Conservation (phyloP, 2,113 vertebrate genomes). For the Ramphastos sulfuratus region DNA sequence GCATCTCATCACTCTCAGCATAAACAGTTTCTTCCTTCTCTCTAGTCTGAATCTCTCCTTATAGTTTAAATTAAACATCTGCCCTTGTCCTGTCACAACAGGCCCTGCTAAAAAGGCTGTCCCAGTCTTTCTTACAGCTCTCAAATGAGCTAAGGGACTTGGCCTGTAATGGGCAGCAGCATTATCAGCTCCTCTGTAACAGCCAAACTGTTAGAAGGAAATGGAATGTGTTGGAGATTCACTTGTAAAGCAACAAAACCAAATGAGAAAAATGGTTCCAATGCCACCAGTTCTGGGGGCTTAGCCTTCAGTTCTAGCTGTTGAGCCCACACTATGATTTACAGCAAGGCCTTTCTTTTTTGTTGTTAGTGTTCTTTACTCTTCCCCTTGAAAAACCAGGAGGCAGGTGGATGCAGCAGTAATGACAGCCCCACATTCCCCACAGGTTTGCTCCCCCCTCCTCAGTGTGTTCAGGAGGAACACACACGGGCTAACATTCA, state of each 20-base stretch:
- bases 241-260: background rate
- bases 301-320: fast-evolving
- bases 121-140: no score
- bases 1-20: no score
- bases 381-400: no score
- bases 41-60: no score
- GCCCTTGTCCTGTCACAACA: no score
- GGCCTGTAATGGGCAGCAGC: fast-evolving
- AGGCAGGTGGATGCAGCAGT: background rate
- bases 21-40: no score
- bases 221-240: no score
- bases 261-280: background rate
- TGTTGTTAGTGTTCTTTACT: no score
- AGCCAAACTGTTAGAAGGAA: fast-evolving
- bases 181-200: fast-evolving
- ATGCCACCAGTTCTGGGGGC: background rate
- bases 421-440: background rate
- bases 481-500: no score
- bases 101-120: no score
- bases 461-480: background rate
- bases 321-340: fast-evolving
- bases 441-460: background rate
- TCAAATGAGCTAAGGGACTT: background rate
- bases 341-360: background rate
- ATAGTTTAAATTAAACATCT: no score